Evolutionary conservation across 2,888 invertebrate species (phyloP).

Genomic region (Acleris cristana): DNA sequence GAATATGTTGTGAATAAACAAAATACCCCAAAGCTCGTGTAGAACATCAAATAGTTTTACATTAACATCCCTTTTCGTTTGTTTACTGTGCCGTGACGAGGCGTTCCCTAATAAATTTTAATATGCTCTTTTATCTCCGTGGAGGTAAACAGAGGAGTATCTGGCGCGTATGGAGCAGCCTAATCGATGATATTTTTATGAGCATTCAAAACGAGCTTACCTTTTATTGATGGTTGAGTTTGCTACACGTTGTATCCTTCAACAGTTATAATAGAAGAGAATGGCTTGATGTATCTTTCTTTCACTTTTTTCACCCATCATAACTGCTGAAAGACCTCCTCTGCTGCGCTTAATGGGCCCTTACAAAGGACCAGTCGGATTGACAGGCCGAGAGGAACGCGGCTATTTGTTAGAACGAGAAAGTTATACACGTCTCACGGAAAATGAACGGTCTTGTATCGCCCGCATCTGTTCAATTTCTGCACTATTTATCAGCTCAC

Average conservation of each 20-base stretch:
- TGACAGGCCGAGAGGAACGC: no score
- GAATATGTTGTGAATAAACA: slow-evolving; percentile 40
- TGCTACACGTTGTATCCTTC: not conserved
- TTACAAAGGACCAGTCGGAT: no score
- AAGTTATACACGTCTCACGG: no score
- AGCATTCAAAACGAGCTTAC: slow-evolving; percentile 12
- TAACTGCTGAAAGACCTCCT: no score
- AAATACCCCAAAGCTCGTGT: slow-evolving; percentile 47
- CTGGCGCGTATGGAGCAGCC: slow-evolving; percentile 29
- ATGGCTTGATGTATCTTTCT: no score
- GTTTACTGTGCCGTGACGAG: slow-evolving; percentile 54
- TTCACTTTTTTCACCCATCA: no score
- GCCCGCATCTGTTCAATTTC: no score
- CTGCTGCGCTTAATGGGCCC: no score
- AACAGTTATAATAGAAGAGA: no score
- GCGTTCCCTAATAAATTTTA: slow-evolving; percentile 65
- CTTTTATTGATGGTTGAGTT: slow-evolving; percentile 2
- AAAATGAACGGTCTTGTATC: no score
- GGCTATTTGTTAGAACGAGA: no score
- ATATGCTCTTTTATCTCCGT: slow-evolving; percentile 61
- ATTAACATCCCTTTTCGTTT: slow-evolving; percentile 65
- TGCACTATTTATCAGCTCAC: no score
- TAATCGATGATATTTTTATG: slow-evolving; percentile 31
- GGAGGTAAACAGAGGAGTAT: slow-evolving; percentile 40
- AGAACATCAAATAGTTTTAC: slow-evolving; percentile 74